Conservation (phyloP, 1,140 invertebrate genomes). For the Olivierus martensii region DNA sequence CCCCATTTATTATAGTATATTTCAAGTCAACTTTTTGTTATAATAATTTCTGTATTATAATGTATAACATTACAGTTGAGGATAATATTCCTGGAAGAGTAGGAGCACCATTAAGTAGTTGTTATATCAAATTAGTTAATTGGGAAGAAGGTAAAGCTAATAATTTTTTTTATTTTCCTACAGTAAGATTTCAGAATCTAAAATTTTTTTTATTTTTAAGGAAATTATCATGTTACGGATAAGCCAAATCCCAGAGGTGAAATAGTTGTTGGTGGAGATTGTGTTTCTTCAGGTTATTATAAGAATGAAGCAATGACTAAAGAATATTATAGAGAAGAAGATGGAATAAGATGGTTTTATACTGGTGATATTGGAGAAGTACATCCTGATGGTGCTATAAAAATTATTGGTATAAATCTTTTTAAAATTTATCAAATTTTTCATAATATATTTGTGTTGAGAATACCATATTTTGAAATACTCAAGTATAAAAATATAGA, state of each 20-base stretch:
- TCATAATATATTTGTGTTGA: too few species aligned
- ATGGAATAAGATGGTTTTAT: slow-evolving; percentile 35
- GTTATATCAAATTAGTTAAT: slow-evolving; percentile 26
- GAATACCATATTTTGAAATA: too few species aligned
- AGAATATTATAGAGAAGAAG: slow-evolving; percentile 34
- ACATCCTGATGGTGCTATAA: slow-evolving; percentile 35
- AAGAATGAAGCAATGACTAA: slow-evolving; percentile 37
- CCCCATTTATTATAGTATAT: too few species aligned
- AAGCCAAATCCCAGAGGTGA: slow-evolving; percentile 38
- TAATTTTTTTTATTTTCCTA: not conserved
- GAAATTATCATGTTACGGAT: slow-evolving; percentile 35
- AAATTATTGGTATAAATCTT: slow-evolving; percentile 33
- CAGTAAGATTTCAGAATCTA: too few species aligned
- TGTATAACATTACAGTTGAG: slow-evolving; percentile 9
- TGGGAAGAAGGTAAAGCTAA: slow-evolving; percentile 27
- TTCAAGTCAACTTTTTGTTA: too few species aligned
- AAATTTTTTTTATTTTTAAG: too few species aligned
- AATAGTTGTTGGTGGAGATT: slow-evolving; percentile 39
- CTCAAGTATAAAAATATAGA: too few species aligned
- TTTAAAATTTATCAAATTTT: too few species aligned
- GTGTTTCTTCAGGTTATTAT: slow-evolving; percentile 40
- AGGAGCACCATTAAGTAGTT: slow-evolving; percentile 23
- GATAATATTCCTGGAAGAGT: slow-evolving; percentile 24
- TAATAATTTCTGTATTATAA: too few species aligned
- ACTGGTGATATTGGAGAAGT: slow-evolving; percentile 43